These are phyloP conservation scores for Armadillidium nasatum DNA, from an alignment of 1,140 invertebrate species.

Conservation along the genomic window DNA sequence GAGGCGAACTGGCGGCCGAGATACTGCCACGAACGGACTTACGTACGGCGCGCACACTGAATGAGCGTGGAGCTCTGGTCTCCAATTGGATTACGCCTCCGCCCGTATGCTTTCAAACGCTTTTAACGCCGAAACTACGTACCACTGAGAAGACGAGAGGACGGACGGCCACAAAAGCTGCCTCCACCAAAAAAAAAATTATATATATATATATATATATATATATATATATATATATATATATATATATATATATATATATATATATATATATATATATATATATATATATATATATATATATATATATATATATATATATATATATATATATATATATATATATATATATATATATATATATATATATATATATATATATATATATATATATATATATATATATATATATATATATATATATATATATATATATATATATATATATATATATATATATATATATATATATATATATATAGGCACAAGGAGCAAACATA, in stretches of 20 bases:
- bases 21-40: too few species aligned
- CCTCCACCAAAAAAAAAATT: too few species aligned
- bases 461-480: too few species aligned
- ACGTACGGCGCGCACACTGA: constrained; percentile 2
- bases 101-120: neutral
- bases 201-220: constrained; percentile 1
- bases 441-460: too few species aligned
- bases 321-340: constrained; percentile 17
- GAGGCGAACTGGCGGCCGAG: too few species aligned
- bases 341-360: constrained; percentile 19
- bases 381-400: constrained; percentile 16
- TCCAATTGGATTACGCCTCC: neutral
- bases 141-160: neutral
- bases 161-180: too few species aligned
- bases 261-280: constrained; percentile 20
- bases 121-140: neutral
- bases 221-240: constrained; percentile 7
- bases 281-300: constrained; percentile 19
- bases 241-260: constrained; percentile 20
- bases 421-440: too few species aligned
- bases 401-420: neutral
- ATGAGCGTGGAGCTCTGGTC: neutral
- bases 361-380: constrained; percentile 20
- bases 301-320: constrained; percentile 19
- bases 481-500: too few species aligned